phyloP scores from a whole-genome alignment of 2,797 vertebrate genomes.

The Hoplostethus atlanticus region DNA sequence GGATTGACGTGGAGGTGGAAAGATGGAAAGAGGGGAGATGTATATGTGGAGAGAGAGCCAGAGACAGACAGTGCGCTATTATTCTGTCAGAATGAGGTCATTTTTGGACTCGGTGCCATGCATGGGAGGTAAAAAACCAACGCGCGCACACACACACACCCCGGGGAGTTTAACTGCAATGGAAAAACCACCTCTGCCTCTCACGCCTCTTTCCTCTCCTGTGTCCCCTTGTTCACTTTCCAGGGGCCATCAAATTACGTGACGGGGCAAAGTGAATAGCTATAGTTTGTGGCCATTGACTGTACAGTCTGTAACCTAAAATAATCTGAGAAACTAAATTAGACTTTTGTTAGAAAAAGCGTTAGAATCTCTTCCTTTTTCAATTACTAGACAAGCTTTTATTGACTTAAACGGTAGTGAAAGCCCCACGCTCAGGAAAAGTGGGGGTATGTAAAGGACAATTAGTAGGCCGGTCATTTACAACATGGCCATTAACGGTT shows the following conservation, averaged over 20 bases:
- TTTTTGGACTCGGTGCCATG: conserved; percentile 53
- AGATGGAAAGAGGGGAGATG: neutral
- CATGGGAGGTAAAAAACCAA: conserved; percentile 43
- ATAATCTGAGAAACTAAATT: neutral
- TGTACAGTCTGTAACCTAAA: neutral
- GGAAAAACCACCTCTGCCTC: conserved; percentile 15
- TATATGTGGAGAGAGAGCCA: conserved; percentile 24
- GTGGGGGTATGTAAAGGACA: conserved; percentile 28
- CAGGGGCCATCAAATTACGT: neutral
- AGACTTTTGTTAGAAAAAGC: neutral
- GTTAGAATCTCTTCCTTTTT: conserved; percentile 7
- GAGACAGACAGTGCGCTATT: conserved; percentile 23
- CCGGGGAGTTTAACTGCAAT: conserved; percentile 15
- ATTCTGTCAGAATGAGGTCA: conserved; percentile 68
- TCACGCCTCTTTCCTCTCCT: neutral
- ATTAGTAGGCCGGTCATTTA: conserved; percentile 48
- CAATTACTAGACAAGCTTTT: conserved; percentile 12
- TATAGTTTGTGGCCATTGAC: neutral
- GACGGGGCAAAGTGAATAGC: neutral
- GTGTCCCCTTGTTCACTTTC: conserved; percentile 10
- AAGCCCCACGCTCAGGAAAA: conserved; percentile 33
- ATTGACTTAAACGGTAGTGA: conserved; percentile 24
- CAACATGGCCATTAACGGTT: conserved; percentile 54
- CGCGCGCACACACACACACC: neutral
- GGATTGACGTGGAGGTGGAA: conserved; percentile 3